phyloP scores from a whole-genome alignment of 2,113 vertebrate species.

The Plecturocebus donacophilus region DNA sequence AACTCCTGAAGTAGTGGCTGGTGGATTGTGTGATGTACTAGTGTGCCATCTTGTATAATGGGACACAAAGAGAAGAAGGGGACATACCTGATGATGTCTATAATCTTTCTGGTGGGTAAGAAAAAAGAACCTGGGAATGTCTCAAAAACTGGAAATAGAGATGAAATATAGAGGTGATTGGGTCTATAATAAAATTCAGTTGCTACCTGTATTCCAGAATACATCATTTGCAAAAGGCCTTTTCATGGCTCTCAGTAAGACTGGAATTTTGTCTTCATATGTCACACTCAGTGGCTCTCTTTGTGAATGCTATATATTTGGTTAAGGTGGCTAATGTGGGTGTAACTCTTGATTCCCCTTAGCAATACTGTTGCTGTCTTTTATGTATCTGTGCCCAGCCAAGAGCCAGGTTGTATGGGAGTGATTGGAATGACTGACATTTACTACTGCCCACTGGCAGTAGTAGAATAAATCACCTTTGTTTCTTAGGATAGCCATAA shows the following conservation, averaged over 20 bases:
- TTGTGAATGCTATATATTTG: not conserved
- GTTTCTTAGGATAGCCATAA: not conserved
- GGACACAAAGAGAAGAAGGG: not conserved
- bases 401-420: not conserved
- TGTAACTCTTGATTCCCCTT: not conserved
- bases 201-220: not conserved
- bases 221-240: not conserved
- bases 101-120: not conserved
- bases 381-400: not conserved
- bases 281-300: not conserved
- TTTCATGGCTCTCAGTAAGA: not conserved
- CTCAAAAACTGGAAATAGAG: not conserved
- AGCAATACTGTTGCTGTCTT: not conserved
- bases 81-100: not conserved
- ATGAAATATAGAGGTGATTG: not conserved
- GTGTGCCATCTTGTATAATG: not conserved
- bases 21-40: not conserved
- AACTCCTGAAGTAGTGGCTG: not conserved
- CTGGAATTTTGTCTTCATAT: not conserved
- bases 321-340: not conserved
- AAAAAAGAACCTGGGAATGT: not conserved
- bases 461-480: not conserved
- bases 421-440: not conserved
- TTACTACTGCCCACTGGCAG: not conserved
- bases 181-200: not conserved